Evolutionary conservation across 1,140 invertebrate species (phyloP).

Genomic region (Dinoponera quadriceps): DNA sequence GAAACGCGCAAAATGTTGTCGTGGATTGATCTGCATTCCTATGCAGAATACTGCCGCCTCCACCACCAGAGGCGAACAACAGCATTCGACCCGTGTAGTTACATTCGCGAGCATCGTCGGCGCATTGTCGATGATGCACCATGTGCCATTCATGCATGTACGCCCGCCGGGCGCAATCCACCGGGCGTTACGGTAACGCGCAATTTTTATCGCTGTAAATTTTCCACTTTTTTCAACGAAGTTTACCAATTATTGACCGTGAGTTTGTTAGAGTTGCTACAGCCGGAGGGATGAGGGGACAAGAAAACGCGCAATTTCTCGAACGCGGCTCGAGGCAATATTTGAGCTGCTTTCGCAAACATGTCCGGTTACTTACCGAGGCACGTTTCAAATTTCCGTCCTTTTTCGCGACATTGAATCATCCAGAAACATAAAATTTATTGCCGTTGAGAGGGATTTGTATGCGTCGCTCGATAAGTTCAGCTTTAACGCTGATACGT

Average conservation of each 20-base stretch:
- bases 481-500: background rate
- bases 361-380: slow-evolving; percentile 4
- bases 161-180: slow-evolving; percentile 39
- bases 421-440: background rate
- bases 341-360: slow-evolving; percentile 29
- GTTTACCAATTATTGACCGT: slow-evolving; percentile 16
- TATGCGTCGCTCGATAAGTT: background rate
- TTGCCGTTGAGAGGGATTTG: background rate
- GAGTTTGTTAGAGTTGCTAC: background rate
- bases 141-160: slow-evolving; percentile 29
- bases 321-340: background rate
- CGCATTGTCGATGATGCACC: slow-evolving; percentile 66
- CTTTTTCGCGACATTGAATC: background rate
- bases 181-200: slow-evolving; percentile 16
- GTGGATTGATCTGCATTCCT: slow-evolving; percentile 27
- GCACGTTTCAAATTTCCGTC: background rate
- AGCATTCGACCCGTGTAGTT: slow-evolving; percentile 61
- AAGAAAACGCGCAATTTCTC: slow-evolving; percentile 1
- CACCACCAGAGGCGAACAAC: slow-evolving; percentile 39
- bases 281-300: background rate
- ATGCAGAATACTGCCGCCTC: slow-evolving; percentile 21
- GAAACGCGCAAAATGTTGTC: background rate
- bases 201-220: slow-evolving; percentile 43
- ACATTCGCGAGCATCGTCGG: slow-evolving; percentile 50
- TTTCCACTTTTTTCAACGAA: slow-evolving; percentile 16